Conservation (phyloP, 2,113 vertebrate species). For the Cheirogaleus medius region DNA sequence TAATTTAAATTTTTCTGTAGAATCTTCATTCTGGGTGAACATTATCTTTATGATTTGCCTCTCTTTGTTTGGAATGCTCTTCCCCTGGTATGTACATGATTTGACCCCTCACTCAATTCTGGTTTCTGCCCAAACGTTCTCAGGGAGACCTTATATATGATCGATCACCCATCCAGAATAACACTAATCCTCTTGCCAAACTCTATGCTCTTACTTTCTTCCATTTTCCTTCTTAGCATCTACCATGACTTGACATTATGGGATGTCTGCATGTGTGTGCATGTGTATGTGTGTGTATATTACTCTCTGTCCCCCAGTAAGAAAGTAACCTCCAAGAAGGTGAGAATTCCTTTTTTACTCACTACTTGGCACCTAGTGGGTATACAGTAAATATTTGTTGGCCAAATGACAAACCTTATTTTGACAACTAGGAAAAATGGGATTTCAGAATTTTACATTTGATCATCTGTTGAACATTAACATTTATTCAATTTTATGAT, state of each 20-base stretch:
- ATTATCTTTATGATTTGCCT: neutral
- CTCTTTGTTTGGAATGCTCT: neutral
- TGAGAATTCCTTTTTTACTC: neutral
- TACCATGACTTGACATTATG: neutral
- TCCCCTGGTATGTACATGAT: neutral
- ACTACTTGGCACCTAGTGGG: neutral
- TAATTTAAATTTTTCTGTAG: neutral
- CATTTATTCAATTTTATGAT: neutral
- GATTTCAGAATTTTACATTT: slow-evolving; percentile 4
- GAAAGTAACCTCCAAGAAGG: neutral
- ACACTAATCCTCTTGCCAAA: neutral
- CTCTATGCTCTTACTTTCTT: neutral
- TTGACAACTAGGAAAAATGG: neutral
- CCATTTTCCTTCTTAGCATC: neutral
- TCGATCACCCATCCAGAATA: neutral
- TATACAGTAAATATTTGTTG: neutral
- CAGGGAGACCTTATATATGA: neutral
- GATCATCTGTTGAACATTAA: neutral
- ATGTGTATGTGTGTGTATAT: neutral
- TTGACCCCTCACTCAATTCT: neutral
- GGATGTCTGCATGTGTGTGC: neutral
- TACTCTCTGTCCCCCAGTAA: neutral
- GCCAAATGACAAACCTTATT: neutral
- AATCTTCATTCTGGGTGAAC: neutral
- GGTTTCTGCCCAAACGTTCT: neutral